Evolutionary conservation across 2,888 invertebrate species (phyloP).

Genomic region (Troides aeacus): DNA sequence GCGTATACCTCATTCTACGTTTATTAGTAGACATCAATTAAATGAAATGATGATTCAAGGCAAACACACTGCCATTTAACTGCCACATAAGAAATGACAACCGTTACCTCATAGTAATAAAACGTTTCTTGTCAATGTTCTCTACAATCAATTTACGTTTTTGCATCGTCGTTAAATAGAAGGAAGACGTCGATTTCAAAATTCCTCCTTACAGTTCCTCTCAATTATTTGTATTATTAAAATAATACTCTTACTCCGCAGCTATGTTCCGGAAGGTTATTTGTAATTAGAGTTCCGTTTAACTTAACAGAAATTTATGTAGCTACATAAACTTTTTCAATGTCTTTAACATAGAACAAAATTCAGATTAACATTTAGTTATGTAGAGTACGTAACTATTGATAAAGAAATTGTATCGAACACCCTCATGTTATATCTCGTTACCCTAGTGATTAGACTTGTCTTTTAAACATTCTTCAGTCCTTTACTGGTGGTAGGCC

Average conservation of each 20-base stretch:
- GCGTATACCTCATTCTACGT: too few relatives aligned
- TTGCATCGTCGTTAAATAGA: constrained; percentile 8
- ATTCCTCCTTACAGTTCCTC: neutral
- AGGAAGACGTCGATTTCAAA: neutral
- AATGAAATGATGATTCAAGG: neutral
- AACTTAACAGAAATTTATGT: too few relatives aligned
- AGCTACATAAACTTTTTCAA: neutral
- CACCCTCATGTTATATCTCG: too few relatives aligned
- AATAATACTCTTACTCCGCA: neutral
- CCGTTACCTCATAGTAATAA: constrained; percentile 23
- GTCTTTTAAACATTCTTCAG: too few relatives aligned
- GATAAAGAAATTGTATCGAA: too few relatives aligned
- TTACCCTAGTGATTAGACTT: too few relatives aligned
- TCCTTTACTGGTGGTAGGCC: too few relatives aligned
- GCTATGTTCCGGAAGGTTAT: neutral
- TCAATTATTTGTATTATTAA: neutral
- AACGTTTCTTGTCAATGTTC: constrained; percentile 15
- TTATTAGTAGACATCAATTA: too few relatives aligned
- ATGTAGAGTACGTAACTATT: too few relatives aligned
- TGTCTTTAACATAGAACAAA: too few relatives aligned
- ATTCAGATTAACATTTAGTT: too few relatives aligned
- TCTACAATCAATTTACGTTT: constrained; percentile 19
- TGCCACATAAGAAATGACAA: constrained; percentile 20
- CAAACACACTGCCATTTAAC: constrained; percentile 1
- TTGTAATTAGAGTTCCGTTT: neutral